A percentile compares a stretch with the other conserved stretches of the same genome.
phyloP scores from a whole-genome alignment of 2,888 invertebrate genomes.

The Caenorhabditis imperialis region DNA sequence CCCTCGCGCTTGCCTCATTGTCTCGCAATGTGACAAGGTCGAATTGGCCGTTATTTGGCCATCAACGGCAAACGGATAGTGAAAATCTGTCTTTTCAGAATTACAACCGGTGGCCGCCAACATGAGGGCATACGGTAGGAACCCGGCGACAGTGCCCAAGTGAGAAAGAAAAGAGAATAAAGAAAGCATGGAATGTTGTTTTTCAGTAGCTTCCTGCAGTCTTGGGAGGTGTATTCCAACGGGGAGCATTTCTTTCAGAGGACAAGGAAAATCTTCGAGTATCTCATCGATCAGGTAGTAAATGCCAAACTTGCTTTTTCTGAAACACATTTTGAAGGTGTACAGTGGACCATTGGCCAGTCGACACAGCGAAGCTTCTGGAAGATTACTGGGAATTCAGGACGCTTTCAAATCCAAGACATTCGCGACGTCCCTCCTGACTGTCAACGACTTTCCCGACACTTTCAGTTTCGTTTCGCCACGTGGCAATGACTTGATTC shows the following conservation, averaged over 20 bases:
- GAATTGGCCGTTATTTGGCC: slow-evolving; percentile 50
- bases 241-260: slow-evolving; percentile 7
- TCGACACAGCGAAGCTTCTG: slow-evolving; percentile 15
- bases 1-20: slow-evolving; percentile 35
- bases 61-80: slow-evolving; percentile 15
- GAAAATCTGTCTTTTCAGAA: slow-evolving; percentile 38
- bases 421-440: slow-evolving; percentile 17
- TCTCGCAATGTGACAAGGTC: slow-evolving; percentile 44
- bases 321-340: slow-evolving; percentile 9
- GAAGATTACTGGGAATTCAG: slow-evolving; percentile 25
- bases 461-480: slow-evolving; percentile 39
- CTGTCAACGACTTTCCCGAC: slow-evolving; percentile 46
- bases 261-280: slow-evolving; percentile 20
- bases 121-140: slow-evolving; percentile 49
- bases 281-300: slow-evolving; percentile 34
- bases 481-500: slow-evolving; percentile 41
- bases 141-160: slow-evolving; percentile 59
- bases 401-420: slow-evolving; percentile 24
- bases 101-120: slow-evolving; percentile 42
- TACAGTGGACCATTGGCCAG: slow-evolving; percentile 36
- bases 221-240: slow-evolving; percentile 26
- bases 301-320: not conserved
- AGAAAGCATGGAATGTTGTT: not conserved
- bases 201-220: slow-evolving; percentile 40
- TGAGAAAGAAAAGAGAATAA: slow-evolving; percentile 3